phyloP scores from a whole-genome alignment of 2,113 vertebrate genomes.

The Phasianus colchicus region DNA sequence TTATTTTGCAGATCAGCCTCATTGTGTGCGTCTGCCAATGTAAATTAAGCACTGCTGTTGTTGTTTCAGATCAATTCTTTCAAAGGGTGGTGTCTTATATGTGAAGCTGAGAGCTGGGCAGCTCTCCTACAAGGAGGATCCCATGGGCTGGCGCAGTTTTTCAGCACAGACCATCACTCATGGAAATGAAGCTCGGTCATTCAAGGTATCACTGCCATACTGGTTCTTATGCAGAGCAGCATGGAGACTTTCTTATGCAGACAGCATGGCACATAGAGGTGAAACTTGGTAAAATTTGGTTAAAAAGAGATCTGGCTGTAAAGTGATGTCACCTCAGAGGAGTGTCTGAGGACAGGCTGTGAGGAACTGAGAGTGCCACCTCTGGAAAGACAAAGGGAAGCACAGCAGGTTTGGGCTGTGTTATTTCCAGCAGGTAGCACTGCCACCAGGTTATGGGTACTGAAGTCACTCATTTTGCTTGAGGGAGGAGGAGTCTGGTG shows the following conservation, averaged over 20 bases:
- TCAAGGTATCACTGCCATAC: slow-evolving; percentile 84
- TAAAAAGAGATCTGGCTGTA: neutral
- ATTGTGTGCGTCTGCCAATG: rapidly evolving
- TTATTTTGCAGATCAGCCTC: neutral
- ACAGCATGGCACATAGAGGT: neutral
- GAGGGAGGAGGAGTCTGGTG: neutral
- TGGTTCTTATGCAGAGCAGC: neutral
- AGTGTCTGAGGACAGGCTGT: neutral
- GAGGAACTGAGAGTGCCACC: neutral
- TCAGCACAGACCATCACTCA: slow-evolving; percentile 89
- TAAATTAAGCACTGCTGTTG: rapidly evolving
- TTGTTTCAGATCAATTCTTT: slow-evolving; percentile 89
- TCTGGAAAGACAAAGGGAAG: neutral
- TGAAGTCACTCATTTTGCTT: neutral
- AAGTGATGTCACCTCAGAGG: neutral
- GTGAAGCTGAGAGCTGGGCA: slow-evolving; percentile 95
- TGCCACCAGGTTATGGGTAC: neutral
- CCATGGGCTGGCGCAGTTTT: slow-evolving; percentile 95
- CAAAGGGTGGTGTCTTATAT: slow-evolving; percentile 91
- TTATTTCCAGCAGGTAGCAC: neutral
- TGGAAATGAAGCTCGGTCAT: slow-evolving; percentile 85
- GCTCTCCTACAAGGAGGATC: slow-evolving; percentile 97
- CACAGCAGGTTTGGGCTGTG: neutral
- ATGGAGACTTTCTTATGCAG: neutral
- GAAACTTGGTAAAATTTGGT: neutral